A percentile compares a stretch with the other conserved stretches of the same genome.
Conservation (phyloP, 2,113 vertebrate genomes). For the Daboia siamensis region DNA sequence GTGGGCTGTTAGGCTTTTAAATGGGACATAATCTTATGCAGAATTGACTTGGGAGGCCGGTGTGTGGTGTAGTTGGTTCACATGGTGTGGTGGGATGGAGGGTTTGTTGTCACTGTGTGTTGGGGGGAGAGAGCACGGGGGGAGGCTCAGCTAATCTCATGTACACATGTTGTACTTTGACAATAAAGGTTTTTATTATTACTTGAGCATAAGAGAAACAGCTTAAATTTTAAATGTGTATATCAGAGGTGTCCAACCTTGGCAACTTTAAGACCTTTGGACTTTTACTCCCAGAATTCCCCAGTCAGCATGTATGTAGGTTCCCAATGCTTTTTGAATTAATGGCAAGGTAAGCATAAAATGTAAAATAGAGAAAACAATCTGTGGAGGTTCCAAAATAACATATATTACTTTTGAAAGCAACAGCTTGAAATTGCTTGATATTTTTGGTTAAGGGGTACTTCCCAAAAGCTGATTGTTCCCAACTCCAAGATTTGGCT, state of each 20-base stretch:
- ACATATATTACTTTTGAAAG: not conserved
- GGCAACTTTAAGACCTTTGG: not conserved
- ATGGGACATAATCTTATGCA: no score
- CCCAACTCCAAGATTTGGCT: not conserved
- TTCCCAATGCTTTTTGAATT: not conserved
- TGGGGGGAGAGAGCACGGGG: no score
- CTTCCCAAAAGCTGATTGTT: not conserved
- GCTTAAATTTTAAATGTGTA: not conserved
- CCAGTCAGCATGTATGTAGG: not conserved
- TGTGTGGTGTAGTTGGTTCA: no score
- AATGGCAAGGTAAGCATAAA: not conserved
- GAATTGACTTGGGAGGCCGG: no score
- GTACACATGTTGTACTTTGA: no score
- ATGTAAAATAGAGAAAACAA: not conserved
- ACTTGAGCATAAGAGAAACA: not conserved
- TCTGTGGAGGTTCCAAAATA: not conserved
- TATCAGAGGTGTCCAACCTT: not conserved
- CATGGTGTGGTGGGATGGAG: no score
- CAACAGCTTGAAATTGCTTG: not conserved
- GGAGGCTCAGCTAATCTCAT: no score
- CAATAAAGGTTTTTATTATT: no score
- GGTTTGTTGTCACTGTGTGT: no score
- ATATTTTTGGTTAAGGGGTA: not conserved
- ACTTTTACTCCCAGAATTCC: not conserved
- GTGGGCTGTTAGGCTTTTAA: no score